Evolutionary conservation across 53 echinoderm and acorn worm genomes (phyloP).

Genomic region (Holothuria scabra): DNA sequence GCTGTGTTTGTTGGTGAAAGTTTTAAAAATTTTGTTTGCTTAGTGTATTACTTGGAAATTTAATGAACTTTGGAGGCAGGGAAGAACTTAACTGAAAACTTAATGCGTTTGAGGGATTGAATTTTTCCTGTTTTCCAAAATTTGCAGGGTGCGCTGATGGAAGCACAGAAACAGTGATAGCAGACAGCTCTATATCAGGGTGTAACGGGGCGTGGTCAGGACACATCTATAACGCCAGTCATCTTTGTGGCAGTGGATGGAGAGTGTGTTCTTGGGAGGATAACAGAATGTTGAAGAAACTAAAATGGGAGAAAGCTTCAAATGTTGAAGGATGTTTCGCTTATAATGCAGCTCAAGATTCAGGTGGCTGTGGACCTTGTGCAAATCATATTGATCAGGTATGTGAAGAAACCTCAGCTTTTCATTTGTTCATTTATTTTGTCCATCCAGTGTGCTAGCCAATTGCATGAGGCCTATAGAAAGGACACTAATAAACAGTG

Average conservation of each 20-base stretch:
- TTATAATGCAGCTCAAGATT: slow-evolving; percentile 91
- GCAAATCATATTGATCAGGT: slow-evolving; percentile 81
- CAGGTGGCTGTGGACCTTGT: slow-evolving; percentile 86
- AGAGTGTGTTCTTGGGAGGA: slow-evolving; percentile 91
- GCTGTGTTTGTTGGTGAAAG: too few relatives aligned
- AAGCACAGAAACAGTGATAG: slow-evolving; percentile 60
- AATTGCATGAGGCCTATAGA: too few relatives aligned
- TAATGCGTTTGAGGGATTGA: background rate
- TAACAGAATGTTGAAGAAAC: slow-evolving; percentile 63
- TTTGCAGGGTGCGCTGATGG: slow-evolving; percentile 84
- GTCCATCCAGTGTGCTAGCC: too few relatives aligned
- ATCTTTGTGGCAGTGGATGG: slow-evolving; percentile 88
- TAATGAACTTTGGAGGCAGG: too few relatives aligned
- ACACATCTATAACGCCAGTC: slow-evolving; percentile 82
- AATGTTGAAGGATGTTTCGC: slow-evolving; percentile 83
- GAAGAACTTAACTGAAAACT: background rate
- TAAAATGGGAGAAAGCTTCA: slow-evolving; percentile 77
- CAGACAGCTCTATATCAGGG: slow-evolving; percentile 66
- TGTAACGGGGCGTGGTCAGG: slow-evolving; percentile 91
- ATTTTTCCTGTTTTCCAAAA: background rate
- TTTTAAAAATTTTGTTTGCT: too few relatives aligned
- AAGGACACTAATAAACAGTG: too few relatives aligned
- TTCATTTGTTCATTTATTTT: background rate
- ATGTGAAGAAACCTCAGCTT: background rate
- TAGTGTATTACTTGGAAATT: too few relatives aligned